Evolutionary conservation across 35 echinoderm and acorn worm species (phyloP), one percentile per base, ranked within the genome.

Genomic region (Amphiura filiformis): DNA sequence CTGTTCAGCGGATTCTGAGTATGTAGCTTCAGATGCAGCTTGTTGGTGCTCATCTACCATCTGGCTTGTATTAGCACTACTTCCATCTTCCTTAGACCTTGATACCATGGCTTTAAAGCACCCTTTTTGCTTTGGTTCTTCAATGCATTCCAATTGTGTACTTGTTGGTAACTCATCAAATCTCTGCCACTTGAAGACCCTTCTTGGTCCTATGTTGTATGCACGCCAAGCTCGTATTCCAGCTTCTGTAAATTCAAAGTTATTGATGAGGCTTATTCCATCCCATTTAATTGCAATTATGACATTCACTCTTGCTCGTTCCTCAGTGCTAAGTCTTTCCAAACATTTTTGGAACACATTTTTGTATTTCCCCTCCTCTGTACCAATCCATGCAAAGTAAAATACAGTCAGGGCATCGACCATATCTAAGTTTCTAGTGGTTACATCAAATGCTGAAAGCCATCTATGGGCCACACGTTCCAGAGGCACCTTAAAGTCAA

Each of bases 301-400:
- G n/a, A n/a, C n/a, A n/a, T n/a, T n/a, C n/a, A n/a, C n/a, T n/a
- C n/a, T n/a, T n/a, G n/a, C n/a, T n/a, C n/a, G n/a, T n/a, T n/a
- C n/a, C n/a, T n/a, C n/a, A n/a, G n/a, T 56, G 42, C 36, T 52
- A 85, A 85, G 65, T 32, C 65, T 40, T 65, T 85, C 20, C 31
- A 40, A 85, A 47, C 31, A 89, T 83, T 89, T 89, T 38, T 89
- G 56, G 22, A 89, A 49, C 4, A 36, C 56, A 57, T 85, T 90
- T 57, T 85, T 81, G n/a, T n/a, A n/a, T n/a, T n/a, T n/a, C n/a
- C n/a, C n/a, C n/a, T n/a, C n/a, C n/a, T n/a, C n/a, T n/a, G n/a
- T n/a, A n/a, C n/a, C n/a, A n/a, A n/a, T n/a, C n/a, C n/a, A 80
- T 80, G 78, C 78, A 36, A 13, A 80, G 37, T 80, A 80, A 80